Base-by-base conservation (phyloP, 2,888 invertebrate species). In the Harmothoe impar region DNA sequence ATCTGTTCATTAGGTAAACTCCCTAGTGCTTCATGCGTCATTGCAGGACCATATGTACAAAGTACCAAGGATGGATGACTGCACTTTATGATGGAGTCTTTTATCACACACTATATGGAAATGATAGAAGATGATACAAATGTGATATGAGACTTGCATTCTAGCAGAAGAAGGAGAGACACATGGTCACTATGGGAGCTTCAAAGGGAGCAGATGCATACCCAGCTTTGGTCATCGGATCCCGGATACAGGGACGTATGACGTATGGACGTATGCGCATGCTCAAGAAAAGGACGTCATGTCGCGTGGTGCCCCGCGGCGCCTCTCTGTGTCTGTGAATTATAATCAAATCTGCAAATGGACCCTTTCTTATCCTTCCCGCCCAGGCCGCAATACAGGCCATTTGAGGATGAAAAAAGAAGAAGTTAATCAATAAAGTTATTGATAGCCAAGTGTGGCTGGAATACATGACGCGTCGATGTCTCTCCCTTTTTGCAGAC, bases 261-360 rank as follows among this genome's bases (percentile, higher is more conserved):
- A 52, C 12, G 62, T n/a, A 20, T 1, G 3, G 62, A 62, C 62
- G 72, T 29, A 72, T 72, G 31, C 72, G 72, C 72, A 72, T 62
- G 62, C 62, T 62, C 62, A 20, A 62, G 15, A 20, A 43, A 43
- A 43, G 43, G 43, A 3, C 5, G 43, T 43, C 43, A 43, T 43
- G 43, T 43, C 43, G 10, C 10, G 62, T n/a, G n/a, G 62, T n/a
- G 62, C 62, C 62, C 62, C 62, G 62, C 23, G 62, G 62, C 62
- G 20, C 12, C 31, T n/a, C 72, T 29, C 25, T 23, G 72, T 72
- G 25, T 72, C 29, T 23, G 72, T 72, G 72, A 72, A 72, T 72
- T 72, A 72, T 72, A 72, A 72, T 29, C 31, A 29, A 72, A 72
- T 72, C 25, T 29, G 72, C 72, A 72, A 72, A 72, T 72, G 72